Conservation (phyloP, 2,888 invertebrate genomes). For the Scaptomyza polygonia region DNA sequence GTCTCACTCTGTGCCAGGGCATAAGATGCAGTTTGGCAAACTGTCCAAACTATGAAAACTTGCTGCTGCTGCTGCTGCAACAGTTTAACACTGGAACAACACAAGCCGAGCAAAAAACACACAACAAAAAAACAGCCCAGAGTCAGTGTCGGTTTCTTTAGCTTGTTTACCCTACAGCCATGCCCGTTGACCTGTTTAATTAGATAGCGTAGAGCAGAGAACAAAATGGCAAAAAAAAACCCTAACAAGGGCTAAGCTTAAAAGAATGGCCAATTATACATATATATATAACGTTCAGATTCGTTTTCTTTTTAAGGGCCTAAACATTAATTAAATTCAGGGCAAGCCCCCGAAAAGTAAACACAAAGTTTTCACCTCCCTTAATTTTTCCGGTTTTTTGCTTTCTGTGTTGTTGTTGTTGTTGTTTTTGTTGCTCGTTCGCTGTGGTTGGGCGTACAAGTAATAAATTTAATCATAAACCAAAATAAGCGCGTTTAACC, state of each 20-base stretch:
- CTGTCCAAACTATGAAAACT: conserved; percentile 19
- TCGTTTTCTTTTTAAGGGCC: conserved; percentile 36
- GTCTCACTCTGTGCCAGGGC: conserved; percentile 31
- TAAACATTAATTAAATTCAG: conserved; percentile 67
- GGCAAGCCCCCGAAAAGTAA: conserved; percentile 49
- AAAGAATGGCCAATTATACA: conserved; percentile 70
- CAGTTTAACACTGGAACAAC: conserved; percentile 50
- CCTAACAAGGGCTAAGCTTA: conserved; percentile 70
- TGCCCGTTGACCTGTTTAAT: conserved; percentile 64
- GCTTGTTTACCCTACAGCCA: neutral
- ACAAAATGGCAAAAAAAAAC: conserved; percentile 61
- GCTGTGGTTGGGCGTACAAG: conserved; percentile 73
- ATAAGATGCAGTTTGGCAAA: neutral
- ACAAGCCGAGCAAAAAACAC: neutral
- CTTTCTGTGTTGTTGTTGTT: conserved; percentile 19
- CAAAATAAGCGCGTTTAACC: conserved; percentile 78
- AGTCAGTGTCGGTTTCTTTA: conserved; percentile 30
- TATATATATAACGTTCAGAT: conserved; percentile 64
- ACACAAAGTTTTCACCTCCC: conserved; percentile 43
- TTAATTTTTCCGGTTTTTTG: conserved; percentile 22
- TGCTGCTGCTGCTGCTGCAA: conserved; percentile 55
- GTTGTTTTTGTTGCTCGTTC: conserved; percentile 21
- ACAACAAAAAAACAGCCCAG: conserved; percentile 30
- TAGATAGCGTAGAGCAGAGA: conserved; percentile 44
- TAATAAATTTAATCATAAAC: conserved; percentile 80